Evolutionary conservation across 2,113 vertebrate species (phyloP), one percentile per base, ranked within the genome.

Genomic region (Etia nguti): DNA sequence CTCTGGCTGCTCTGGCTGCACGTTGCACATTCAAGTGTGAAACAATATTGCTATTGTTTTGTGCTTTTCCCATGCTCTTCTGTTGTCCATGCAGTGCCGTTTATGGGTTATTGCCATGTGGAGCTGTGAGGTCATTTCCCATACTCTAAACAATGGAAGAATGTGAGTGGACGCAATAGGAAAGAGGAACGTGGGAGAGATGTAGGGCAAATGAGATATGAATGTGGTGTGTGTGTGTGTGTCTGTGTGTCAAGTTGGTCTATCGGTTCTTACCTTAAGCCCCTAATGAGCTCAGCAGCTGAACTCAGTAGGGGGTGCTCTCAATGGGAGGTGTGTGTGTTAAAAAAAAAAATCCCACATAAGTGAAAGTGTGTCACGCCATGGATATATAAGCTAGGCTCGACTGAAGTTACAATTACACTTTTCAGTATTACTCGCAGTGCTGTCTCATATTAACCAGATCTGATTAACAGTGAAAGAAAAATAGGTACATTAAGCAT

Each of bases 61-160:
- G 57, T 84, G 18, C 29, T 1, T 52, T 93, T 95, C 94, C 93
- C 95, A 95, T 93, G 90, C 85, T 80, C 8, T 13, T 84, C 80
- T 85, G 55, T 48, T 36, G 70, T 57, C 84, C 20, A 59, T 29
- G 81, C 24, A 84, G 48, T 86, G 87, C 92, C 87, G 86, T 93
- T 93, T 93, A 87, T 91, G 88, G 86, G 80, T 88, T 54, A 88
- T 89, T 91, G 90, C 89, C 82, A 59, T 56, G 55, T 77, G 77
- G 50, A 57, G 18, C 24, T 52, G 4, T 95, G 93, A 95, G 92
- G 89, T 95, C 86, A 95, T 93, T 95, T 95, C 94, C 94, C 89
- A 90, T 77, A 52, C 34, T 80, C n/a, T 79, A 43, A 89, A 95
- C 94, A 94, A 95, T 87, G 83, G 92, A 90, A 89, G 83, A 92